Base-by-base conservation (phyloP, 2,888 invertebrate species). In the Rotaria socialis region DNA sequence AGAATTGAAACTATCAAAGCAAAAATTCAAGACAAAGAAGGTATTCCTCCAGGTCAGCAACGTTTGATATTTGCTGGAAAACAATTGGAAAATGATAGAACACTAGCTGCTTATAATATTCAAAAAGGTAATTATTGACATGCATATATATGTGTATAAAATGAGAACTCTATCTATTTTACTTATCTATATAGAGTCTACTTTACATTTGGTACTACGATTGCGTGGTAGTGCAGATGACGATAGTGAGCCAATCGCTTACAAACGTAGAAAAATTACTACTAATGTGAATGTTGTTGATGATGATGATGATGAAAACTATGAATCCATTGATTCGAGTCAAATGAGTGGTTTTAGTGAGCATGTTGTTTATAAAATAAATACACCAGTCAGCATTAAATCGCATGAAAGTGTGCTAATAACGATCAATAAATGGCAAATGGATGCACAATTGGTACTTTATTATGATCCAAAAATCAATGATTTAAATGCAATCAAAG, bases 21-120 rank as follows among this genome's bases (percentile, higher is more conserved):
- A 0, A 95, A 96, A 91, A 95, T 96, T 89, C 95, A 95, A 90
- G 95, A 96, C 89, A 96, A 96, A 91, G 96, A 96, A 90, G 96
- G 89, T 74, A 95, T 96, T 89, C 95, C 95, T 3, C 95, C 95
- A 88, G 95, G 95, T 91, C 95, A 96, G 91, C 95, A 96, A 91
- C 93, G 95, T 91, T 93, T 96, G 90, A 91, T 93, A 88, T 93
- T 93, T 88, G 93, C 93, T 52, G 93, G 93, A 2, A 93, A 93
- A 88, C 93, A 94, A 88, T 89, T 94, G 85, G 93, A 93, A 90
- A 93, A 93, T 91, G 93, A 93, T 1, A 91, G 93, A 74, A 93
- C 93, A 5, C 89, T 93, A 6, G 93, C 93, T 0, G 93, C 93
- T 89, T 93, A 93, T 90, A 93, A 93, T 88, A 93, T 93, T 87